Base-by-base conservation (phyloP, 2,797 vertebrate genomes). In the Ctenopoma kingsleyae region DNA sequence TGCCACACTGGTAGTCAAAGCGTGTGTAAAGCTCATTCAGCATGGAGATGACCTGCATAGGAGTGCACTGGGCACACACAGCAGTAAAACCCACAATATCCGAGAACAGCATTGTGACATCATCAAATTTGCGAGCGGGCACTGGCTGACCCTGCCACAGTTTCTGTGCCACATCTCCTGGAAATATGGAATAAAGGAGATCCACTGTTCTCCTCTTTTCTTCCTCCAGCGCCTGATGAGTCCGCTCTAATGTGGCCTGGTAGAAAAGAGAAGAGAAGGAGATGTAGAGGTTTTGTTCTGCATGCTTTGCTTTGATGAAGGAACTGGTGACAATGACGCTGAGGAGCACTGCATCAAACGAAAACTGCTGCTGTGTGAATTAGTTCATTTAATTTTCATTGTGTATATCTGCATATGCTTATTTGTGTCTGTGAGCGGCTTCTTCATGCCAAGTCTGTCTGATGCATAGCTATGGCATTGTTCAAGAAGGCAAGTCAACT, bases 21-120 rank as follows among this genome's bases (percentile, higher is more conserved):
- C 97, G 95, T 0, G 98, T 99, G 91, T 99, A 99, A 19, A 99
- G 95, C 76, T 99, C 98, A 0, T 99, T 99, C 81, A 99, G 93
- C 98, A 99, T 99, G 90, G 97, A 97, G 94, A 99, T 99, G 81
- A 99, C 98, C 91, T 99, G 98, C 98, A 99, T 98, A 58, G 98
- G 98, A 0, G 98, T 99, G 62, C 98, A 99, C 92, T 99, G 97
- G 0, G 97, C 98, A 8, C 98, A 99, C 83, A 99, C 95, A 3
- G 98, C 98, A 0, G 98, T 99, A 81, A 99, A 99, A 59, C 98
- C 98, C 86, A 99, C 98, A 0, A 99, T 99, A 93, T 99, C 98
- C 0, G 98, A 99, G 86, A 99, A 99, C 64, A 99, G 95, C 98
- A 99, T 99, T 74, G 98, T 99, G 69, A 99, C 97, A 3, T 99